phyloP scores from a whole-genome alignment of 2,113 vertebrate genomes.

The Rhinopithecus roxellana region DNA sequence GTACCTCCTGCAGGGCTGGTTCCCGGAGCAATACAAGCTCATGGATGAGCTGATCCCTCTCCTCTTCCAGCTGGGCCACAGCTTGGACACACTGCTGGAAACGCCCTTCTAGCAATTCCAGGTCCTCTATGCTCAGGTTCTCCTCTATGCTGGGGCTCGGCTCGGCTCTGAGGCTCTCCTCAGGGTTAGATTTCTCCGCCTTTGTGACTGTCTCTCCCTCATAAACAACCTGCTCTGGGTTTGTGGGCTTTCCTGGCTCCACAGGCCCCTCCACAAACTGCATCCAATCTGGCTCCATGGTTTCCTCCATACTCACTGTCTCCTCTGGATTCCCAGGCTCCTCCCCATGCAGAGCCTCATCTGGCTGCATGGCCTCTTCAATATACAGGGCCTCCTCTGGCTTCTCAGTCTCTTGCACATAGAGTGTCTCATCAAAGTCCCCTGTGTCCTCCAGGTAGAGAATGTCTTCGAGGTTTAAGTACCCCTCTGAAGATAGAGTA shows the following conservation, averaged over 20 bases:
- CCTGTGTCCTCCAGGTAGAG: conserved; percentile 56
- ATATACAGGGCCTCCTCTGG: conserved; percentile 53
- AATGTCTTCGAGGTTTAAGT: conserved; percentile 69
- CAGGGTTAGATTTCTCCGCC: background rate
- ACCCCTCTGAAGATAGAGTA: conserved; percentile 56
- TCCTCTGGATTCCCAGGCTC: background rate
- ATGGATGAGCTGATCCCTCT: conserved; percentile 87
- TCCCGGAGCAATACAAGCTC: conserved; percentile 89
- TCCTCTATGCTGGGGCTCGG: background rate
- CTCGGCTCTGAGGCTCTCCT: background rate
- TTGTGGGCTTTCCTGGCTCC: background rate
- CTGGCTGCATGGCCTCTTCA: conserved; percentile 39
- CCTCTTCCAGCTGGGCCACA: conserved; percentile 88
- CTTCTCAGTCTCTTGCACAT: conserved; percentile 38
- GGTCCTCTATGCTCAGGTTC: conserved; percentile 78
- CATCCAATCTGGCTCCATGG: background rate
- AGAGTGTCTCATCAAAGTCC: conserved; percentile 49
- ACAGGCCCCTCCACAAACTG: background rate
- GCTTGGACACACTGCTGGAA: conserved; percentile 90
- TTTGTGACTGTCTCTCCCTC: background rate
- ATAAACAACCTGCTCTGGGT: background rate
- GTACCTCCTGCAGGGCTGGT: conserved; percentile 85
- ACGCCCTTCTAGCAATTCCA: conserved; percentile 78
- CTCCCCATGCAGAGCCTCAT: background rate
- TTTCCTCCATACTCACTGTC: background rate